phyloP scores from a whole-genome alignment of 2,113 vertebrate species.

The Actinemys pallida region DNA sequence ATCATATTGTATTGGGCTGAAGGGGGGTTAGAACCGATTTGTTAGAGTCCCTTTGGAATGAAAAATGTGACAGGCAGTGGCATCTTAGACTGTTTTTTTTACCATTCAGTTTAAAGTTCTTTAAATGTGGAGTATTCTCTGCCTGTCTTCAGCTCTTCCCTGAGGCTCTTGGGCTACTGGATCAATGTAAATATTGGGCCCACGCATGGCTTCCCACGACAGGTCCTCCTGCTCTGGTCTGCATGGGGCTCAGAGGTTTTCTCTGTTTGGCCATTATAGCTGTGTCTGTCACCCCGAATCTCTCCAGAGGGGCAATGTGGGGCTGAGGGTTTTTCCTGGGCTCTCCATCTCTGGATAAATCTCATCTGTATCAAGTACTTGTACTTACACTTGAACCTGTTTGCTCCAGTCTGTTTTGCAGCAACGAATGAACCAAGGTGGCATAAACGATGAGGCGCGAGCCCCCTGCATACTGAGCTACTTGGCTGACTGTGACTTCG shows the following conservation, averaged over 20 bases:
- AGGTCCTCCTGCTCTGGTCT: background rate
- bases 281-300: rapidly evolving
- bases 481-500: constrained; percentile 81
- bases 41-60: background rate
- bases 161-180: background rate
- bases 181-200: background rate
- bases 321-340: background rate
- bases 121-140: background rate
- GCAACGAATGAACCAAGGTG: constrained; percentile 75
- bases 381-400: background rate
- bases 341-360: rapidly evolving
- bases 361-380: rapidly evolving
- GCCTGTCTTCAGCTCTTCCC: background rate
- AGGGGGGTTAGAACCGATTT: background rate
- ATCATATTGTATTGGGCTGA: background rate
- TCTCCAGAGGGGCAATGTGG: background rate
- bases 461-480: constrained; percentile 88
- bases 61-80: background rate
- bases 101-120: background rate
- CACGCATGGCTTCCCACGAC: background rate
- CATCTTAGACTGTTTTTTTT: background rate
- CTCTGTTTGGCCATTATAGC: background rate
- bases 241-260: background rate
- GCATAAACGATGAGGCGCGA: constrained; percentile 70
- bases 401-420: constrained; percentile 83